phyloP scores from a whole-genome alignment of 2,888 invertebrate genomes.

The Diadromus collaris region DNA sequence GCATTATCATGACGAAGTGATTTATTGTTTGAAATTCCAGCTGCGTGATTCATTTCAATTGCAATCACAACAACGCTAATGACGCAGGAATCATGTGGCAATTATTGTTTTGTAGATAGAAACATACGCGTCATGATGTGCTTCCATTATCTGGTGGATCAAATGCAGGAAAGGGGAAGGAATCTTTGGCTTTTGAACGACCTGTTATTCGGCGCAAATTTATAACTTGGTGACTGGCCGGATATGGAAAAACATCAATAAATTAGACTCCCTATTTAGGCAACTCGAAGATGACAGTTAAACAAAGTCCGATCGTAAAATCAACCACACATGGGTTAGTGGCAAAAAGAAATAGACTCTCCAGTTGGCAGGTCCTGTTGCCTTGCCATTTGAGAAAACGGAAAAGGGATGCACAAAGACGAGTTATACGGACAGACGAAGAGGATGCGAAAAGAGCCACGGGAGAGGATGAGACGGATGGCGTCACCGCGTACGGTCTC shows the following conservation, averaged over 20 bases:
- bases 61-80: neutral
- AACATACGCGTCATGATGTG: neutral
- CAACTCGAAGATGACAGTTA: neutral
- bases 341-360: neutral
- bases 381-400: neutral
- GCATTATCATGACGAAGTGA: too few relatives aligned
- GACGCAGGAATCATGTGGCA: neutral
- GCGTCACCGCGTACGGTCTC: conserved; percentile 59
- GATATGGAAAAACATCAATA: neutral
- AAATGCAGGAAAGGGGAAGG: neutral
- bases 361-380: neutral
- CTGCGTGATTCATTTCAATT: conserved; percentile 13
- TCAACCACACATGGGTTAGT: neutral
- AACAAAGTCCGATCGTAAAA: neutral
- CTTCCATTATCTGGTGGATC: neutral
- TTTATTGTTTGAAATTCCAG: conserved; percentile 21
- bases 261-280: neutral
- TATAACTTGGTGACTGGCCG: neutral
- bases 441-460: conserved; percentile 34
- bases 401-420: conserved; percentile 6
- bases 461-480: conserved; percentile 50
- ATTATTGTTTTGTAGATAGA: neutral
- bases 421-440: conserved; percentile 1
- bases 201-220: neutral
- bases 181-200: neutral